phyloP scores from a whole-genome alignment of 2,113 vertebrate genomes.

The Grantiella picta region DNA sequence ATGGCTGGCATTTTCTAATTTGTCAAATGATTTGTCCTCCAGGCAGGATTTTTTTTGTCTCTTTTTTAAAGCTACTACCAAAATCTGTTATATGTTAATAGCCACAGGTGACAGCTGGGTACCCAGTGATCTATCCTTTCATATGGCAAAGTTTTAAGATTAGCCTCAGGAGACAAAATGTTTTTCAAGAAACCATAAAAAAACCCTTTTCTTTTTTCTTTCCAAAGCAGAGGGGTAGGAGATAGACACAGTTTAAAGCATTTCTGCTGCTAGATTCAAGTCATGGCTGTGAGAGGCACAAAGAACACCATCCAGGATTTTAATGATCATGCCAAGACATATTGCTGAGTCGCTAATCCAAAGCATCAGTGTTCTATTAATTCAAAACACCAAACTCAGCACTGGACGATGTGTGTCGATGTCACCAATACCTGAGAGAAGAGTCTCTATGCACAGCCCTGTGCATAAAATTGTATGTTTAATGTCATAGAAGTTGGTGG shows the following conservation, averaged over 20 bases:
- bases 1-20: not conserved
- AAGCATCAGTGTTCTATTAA: not conserved
- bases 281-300: not conserved
- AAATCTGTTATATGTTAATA: not conserved
- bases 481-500: not conserved
- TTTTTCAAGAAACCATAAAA: not conserved
- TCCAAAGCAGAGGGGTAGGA: not conserved
- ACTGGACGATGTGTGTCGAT: not conserved
- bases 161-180: not conserved
- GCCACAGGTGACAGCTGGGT: not conserved
- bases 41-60: not conserved
- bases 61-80: not conserved
- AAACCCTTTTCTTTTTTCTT: fast-evolving
- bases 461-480: not conserved
- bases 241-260: not conserved
- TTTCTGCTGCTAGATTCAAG: not conserved
- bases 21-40: not conserved
- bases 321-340: fast-evolving
- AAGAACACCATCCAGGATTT: not conserved
- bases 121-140: not conserved
- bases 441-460: not conserved
- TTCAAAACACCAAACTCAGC: not conserved
- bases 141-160: not conserved
- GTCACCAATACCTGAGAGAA: not conserved
- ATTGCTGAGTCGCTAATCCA: not conserved